Evolutionary conservation across 2,797 vertebrate species (phyloP).

Genomic region (Orientallactaga sibirica): DNA sequence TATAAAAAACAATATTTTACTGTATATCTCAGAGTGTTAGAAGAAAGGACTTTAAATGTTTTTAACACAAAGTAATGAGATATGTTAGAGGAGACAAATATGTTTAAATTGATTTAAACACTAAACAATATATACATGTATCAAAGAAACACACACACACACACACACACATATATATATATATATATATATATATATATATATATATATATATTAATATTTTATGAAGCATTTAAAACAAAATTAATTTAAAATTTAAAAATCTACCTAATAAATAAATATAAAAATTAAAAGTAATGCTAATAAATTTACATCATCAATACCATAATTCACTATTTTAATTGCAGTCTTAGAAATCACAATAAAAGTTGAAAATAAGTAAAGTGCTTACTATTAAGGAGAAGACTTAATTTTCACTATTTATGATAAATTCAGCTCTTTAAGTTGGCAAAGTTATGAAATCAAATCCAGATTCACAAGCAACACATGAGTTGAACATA

Average conservation of each 20-base stretch:
- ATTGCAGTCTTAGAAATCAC: not conserved
- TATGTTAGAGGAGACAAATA: not conserved
- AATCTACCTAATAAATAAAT: not conserved
- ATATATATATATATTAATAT: no score
- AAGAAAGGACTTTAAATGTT: not conserved
- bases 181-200: no score
- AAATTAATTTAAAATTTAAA: not conserved
- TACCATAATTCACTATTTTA: not conserved
- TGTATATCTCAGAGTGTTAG: not conserved
- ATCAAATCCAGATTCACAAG: not conserved
- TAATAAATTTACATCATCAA: conserved; percentile 2
- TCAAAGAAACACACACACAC: not conserved
- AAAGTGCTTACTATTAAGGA: conserved; percentile 2
- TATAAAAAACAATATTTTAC: not conserved
- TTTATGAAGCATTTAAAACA: not conserved
- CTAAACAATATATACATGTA: not conserved
- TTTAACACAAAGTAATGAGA: not conserved
- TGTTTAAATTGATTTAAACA: not conserved
- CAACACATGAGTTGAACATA: not conserved
- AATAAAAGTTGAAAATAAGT: conserved; percentile 9
- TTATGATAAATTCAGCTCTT: not conserved
- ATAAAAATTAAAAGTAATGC: not conserved
- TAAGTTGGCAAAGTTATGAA: not conserved
- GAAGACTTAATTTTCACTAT: not conserved
- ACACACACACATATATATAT: no score